Base-by-base conservation (phyloP, 2,888 invertebrate species). In the Stenoptilia bipunctidactyla region DNA sequence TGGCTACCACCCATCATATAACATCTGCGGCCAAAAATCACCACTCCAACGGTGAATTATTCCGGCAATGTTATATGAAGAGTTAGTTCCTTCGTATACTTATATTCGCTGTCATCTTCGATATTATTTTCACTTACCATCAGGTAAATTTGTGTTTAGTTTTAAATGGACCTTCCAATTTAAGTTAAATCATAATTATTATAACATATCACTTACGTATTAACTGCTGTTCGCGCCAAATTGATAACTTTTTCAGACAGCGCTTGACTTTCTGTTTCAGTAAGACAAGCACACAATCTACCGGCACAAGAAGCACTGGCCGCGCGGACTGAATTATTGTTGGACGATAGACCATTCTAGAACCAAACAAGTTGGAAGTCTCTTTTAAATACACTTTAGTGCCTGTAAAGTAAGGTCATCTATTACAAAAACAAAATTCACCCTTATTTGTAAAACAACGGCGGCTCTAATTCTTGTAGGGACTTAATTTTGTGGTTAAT, bases 291-390 rank as follows among this genome's bases (percentile, higher is more conserved):
- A 49, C 79, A 76, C 67, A 98, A 89, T 10, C 98, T 88, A 0
- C 98, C 98, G 13, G 98, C 88, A 15, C 97, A 95, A 59, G 98
- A 98, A 0, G 96, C 97, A 0, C 97, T 96, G 0, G 97, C 94
- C 66, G 97, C 98, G 12, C 98, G 89, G 27, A 99, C 87, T 38
- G 91, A 89, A 0, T 90, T 87, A 64, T 92, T 93, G 38, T 86
- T 80, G 30, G 92, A 91, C 33, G 92, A 90, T 43, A 94, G 65
- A 12, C 93, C 92, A 30, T 88, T 85, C 88, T 89, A 55, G 25
- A 25, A 6, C 25, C 5, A 25, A 25, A 25, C 5, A 6, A 6
- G 25, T 9, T 25, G 5, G 5, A 25, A 25, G 5, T 25, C 9
- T 6, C 9, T 25, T 9, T 25, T 5, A 5, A 5, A 25, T 25